Conservation (phyloP, 2,888 invertebrate species). For the Dynastes grantii region DNA sequence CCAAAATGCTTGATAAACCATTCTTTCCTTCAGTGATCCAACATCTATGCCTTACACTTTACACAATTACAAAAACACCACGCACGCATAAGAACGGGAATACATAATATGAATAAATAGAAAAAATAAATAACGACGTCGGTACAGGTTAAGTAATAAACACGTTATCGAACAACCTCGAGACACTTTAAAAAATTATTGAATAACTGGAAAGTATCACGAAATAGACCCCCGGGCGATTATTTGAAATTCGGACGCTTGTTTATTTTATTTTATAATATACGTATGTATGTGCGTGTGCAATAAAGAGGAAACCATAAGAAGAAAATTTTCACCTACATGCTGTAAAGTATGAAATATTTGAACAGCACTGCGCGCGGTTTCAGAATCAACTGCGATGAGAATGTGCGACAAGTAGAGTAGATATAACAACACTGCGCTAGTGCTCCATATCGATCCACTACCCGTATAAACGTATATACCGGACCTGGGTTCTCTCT, state of each 20-base stretch:
- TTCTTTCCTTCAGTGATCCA: neutral
- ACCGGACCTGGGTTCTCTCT: constrained; percentile 51
- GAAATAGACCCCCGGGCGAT: constrained; percentile 13
- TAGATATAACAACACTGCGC: constrained; percentile 49
- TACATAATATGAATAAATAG: neutral
- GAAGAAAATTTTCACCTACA: constrained; percentile 37
- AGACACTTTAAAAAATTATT: constrained; percentile 24
- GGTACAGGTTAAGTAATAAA: constrained; percentile 16
- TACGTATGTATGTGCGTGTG: constrained; percentile 1
- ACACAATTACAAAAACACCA: neutral
- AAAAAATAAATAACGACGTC: constrained; percentile 2
- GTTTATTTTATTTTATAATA: neutral
- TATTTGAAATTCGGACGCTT: constrained; percentile 10
- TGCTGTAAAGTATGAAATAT: constrained; percentile 41
- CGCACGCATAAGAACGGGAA: neutral
- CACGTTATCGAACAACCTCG: constrained; percentile 3
- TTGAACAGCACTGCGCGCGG: constrained; percentile 50
- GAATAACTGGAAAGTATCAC: constrained; percentile 41
- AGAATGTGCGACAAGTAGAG: constrained; percentile 39
- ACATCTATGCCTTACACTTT: neutral
- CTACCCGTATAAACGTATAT: constrained; percentile 28
- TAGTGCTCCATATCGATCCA: constrained; percentile 55
- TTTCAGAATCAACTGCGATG: constrained; percentile 51
- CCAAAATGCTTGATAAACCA: constrained; percentile 2
- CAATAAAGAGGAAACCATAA: neutral